phyloP scores from a whole-genome alignment of 2,113 vertebrate species.

The Thinocorus orbignyianus region DNA sequence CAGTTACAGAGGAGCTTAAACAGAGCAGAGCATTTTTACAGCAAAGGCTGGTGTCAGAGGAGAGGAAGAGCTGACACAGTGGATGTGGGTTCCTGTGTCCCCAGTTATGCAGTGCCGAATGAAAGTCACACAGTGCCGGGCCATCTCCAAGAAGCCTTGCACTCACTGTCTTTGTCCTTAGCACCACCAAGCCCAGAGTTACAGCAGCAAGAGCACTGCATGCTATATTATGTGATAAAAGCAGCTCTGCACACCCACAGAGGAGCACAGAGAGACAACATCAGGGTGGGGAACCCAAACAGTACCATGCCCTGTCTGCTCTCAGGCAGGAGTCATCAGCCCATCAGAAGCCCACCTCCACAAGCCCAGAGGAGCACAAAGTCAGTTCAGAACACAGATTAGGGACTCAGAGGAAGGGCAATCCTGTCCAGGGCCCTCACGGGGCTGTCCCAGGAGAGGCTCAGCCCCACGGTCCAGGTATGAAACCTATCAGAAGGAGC shows the following conservation, averaged over 20 bases:
- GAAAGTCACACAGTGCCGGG: neutral
- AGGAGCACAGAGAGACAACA: neutral
- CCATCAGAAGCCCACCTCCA: neutral
- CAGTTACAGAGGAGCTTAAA: neutral
- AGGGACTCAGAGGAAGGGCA: neutral
- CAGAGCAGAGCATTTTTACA: neutral
- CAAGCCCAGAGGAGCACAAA: neutral
- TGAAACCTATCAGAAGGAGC: neutral
- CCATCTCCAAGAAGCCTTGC: neutral
- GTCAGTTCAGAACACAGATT: fast-evolving
- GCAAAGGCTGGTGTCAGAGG: neutral
- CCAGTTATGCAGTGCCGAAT: no score
- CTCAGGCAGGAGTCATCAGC: neutral
- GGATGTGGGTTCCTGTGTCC: neutral
- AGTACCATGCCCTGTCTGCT: no score
- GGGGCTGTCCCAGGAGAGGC: neutral
- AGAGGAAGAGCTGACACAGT: neutral
- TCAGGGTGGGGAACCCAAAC: neutral
- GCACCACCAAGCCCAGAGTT: no score
- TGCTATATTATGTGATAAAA: no score
- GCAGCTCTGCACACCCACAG: fast-evolving
- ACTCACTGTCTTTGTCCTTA: neutral
- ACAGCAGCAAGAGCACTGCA: neutral
- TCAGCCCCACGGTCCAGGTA: neutral
- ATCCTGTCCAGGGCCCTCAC: neutral